Conservation (phyloP, 2,797 vertebrate genomes). For the Danio jaintianensis region DNA sequence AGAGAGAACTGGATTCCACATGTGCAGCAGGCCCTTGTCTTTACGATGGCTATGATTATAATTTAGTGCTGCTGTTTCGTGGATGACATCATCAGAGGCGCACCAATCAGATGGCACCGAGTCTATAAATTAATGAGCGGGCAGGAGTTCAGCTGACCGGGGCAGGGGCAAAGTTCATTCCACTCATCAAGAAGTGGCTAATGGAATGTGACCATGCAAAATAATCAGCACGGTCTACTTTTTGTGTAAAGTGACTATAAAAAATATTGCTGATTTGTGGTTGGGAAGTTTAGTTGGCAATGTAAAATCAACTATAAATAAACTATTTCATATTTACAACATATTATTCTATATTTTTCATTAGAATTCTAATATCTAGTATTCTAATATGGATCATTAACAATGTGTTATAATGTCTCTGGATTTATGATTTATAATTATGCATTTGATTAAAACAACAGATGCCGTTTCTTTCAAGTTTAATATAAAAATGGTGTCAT, state of each 20-base stretch:
- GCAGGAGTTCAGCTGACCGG: conserved; percentile 57
- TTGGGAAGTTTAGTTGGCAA: background rate
- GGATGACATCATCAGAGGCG: conserved; percentile 70
- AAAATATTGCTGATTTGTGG: background rate
- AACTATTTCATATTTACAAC: no score
- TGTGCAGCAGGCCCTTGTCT: conserved; percentile 62
- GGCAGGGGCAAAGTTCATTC: conserved; percentile 58
- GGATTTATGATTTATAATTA: no score
- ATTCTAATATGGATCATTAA: no score
- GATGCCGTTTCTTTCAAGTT: no score
- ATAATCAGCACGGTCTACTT: no score
- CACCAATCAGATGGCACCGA: conserved; percentile 66
- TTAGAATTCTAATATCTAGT: no score
- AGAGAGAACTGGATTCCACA: conserved; percentile 57
- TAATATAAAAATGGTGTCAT: no score
- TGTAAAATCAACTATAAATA: no score
- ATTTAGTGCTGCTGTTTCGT: conserved; percentile 74
- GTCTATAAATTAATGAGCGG: conserved; percentile 62
- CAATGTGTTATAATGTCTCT: no score
- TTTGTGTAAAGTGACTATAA: background rate
- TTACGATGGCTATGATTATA: conserved; percentile 73
- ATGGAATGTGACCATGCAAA: conserved; percentile 56
- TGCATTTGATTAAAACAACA: no score
- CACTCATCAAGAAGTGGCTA: conserved; percentile 49
- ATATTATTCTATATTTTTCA: no score